Evolutionary conservation across 2,888 invertebrate genomes (phyloP), one percentile per base, ranked within the genome.

Genomic region (Lasiommata megera): DNA sequence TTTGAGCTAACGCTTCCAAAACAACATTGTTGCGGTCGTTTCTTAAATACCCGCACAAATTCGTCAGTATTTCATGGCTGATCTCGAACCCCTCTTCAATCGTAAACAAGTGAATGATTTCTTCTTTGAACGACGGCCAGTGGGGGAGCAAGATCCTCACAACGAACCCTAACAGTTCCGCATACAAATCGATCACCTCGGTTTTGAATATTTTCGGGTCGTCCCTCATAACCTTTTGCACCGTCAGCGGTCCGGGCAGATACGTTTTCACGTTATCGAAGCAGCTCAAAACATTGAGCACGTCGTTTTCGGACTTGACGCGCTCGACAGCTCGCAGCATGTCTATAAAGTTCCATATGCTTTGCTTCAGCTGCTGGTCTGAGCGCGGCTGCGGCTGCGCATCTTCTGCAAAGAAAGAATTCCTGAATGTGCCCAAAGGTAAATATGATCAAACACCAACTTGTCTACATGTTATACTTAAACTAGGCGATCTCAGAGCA

Each of bases 161-260:
- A 0, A 94, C 50, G 3, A 73, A 72, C 28, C 88, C 82, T 2
- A 95, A 68, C 5, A 94, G 70, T 28, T 83, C 79, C 0, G 91
- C 79, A 68, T 93, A 94, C 0, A 81, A 66, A 12, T 87, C 82
- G 3, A 88, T 68, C 3, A 92, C 78, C 36, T 92, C 84, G 23
- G 31, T 48, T 1, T 67, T 57, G 0, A 87, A 50, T 0, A 73
- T 1, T 11, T 57, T 61, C 0, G 67, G 65, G 16, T 96, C 95
- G 1, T 91, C 63, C 36, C 85, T 83, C 9, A 82, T 72, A n/a
- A 95, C 77, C 73, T 93, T 94, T 73, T 95, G 94, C 14, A 93
- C 91, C 0, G 95, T 96, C 29, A 93, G 70, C 0, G 93, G 92
- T 7, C 93, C 93, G 0, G 93, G 93, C 0, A 93, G 78, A 31